phyloP scores from a whole-genome alignment of 2,113 vertebrate genomes.

The Henicopernis longicauda region DNA sequence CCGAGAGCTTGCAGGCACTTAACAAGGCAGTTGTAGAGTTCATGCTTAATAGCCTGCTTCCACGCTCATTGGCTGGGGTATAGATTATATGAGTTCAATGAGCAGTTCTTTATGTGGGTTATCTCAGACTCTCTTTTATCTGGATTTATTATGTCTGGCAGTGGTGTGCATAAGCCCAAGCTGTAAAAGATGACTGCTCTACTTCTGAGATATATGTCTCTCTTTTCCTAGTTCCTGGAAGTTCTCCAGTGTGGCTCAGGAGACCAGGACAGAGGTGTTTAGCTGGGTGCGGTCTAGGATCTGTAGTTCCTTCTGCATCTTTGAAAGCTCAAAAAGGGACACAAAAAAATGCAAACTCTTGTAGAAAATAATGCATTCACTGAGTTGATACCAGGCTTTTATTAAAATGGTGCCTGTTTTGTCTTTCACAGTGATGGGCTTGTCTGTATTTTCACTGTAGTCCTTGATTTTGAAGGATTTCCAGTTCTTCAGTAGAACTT shows the following conservation, averaged over 20 bases:
- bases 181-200: neutral
- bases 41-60: neutral
- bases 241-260: neutral
- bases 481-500: neutral
- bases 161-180: neutral
- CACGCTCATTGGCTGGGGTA: neutral
- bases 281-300: neutral
- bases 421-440: neutral
- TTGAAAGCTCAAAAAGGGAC: neutral
- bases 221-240: neutral
- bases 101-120: neutral
- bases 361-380: neutral
- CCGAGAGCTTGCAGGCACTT: neutral
- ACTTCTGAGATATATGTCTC: neutral
- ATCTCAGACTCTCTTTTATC: neutral
- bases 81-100: slow-evolving; percentile 21
- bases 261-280: neutral
- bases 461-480: neutral
- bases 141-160: slow-evolving; percentile 16
- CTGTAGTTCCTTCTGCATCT: neutral
- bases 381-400: neutral
- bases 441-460: neutral
- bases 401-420: neutral
- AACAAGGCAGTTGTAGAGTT: neutral
- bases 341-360: neutral